These are phyloP conservation scores for Calephelis perditalis DNA, from an alignment of 2,888 invertebrate species.

Conservation along the genomic window DNA sequence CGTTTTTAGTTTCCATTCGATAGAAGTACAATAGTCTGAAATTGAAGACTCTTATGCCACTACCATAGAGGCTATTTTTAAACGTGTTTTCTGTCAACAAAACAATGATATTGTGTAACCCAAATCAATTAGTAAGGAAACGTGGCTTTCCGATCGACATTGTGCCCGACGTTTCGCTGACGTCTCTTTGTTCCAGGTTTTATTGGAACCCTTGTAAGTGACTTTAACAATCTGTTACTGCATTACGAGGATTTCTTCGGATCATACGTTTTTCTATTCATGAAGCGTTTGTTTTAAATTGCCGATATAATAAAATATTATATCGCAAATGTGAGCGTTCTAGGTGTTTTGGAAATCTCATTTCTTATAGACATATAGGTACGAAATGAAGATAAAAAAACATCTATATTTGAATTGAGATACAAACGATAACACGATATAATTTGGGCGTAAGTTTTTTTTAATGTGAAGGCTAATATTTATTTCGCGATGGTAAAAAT, in stretches of 20 bases:
- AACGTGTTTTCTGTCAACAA: conserved; percentile 4
- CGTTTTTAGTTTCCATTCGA: conserved; percentile 11
- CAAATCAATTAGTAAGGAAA: conserved; percentile 21
- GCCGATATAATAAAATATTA: background rate
- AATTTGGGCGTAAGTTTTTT: no score
- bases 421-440: no score
- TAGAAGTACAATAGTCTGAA: background rate
- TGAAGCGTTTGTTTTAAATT: background rate
- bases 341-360: no score
- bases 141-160: conserved; percentile 20
- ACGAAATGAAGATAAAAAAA: no score
- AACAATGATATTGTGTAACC: conserved; percentile 11
- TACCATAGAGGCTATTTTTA: background rate
- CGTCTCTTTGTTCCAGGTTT: conserved; percentile 17
- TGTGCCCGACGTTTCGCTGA: conserved; percentile 18
- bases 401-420: no score
- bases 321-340: no score
- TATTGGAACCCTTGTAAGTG: conserved; percentile 18
- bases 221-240: conserved; percentile 20
- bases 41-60: background rate
- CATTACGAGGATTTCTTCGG: conserved; percentile 1
- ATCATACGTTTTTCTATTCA: conserved; percentile 4
- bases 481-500: no score
- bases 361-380: background rate
- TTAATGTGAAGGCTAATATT: no score